Evolutionary conservation across 2,113 vertebrate genomes (phyloP), one percentile per base, ranked within the genome.

Genomic region (Cygnus atratus): DNA sequence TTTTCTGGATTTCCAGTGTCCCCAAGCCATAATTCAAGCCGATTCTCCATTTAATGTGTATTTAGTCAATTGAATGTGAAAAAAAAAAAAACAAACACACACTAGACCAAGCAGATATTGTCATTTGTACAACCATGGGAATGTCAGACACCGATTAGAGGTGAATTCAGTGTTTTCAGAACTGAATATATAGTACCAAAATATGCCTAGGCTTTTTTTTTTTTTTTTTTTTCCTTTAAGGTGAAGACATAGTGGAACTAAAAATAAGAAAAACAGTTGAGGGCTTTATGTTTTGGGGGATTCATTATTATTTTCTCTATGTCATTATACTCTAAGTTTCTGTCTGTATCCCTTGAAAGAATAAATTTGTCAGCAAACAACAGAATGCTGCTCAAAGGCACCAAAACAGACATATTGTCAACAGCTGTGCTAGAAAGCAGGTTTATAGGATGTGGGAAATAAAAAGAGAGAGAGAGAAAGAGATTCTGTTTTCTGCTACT

Each of bases 251-350:
- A 50, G 18, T 59, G 11, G 14, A 78, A 85, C 5, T 65, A 25
- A 77, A 62, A 13, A 81, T 9, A 71, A 73, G 8, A 65, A 70
- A 81, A 81, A 67, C 46, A 66, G 14, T 55, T 37, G 7, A 21
- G 8, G 2, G 0, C 0, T 20, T 39, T 46, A 50, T 3, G 4
- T 31, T 88, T 7, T 13, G 12, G 20, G 5, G 71, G 6, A 9
- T 74, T n/a, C 59, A 33, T 77, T 59, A 61, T 61, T 87, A 58
- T 39, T 74, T 72, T 59, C 7, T 44, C 46, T 22, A 48, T 48
- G 20, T 48, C 46, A 48, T 48, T 48, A 1, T 71, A 11, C 10
- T 29, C 1, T 11, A 93, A 50, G 11, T 39, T 85, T 78, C 25
- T 87, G 7, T 55, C 14, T 55, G 57, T 78, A 46, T 75, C 4